Percentiles rank a stretch among this genome's conserved stretches.
phyloP scores from a whole-genome alignment of 2,888 invertebrate genomes.

The Drosophila tripunctata region DNA sequence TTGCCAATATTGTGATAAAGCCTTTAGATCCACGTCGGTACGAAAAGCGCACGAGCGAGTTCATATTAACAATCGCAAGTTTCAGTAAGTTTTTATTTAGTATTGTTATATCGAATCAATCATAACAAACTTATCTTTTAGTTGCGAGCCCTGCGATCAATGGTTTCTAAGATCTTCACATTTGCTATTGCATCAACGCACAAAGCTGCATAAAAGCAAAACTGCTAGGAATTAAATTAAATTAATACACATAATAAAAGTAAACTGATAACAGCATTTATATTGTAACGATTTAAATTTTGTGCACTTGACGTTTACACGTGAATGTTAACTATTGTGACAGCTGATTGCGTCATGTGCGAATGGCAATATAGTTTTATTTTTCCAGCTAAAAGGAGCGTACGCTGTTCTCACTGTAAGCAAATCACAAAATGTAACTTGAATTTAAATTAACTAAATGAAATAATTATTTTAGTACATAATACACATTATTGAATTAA shows the following conservation, averaged over 20 bases:
- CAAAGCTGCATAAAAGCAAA: slow-evolving; percentile 52
- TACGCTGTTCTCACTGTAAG: slow-evolving; percentile 34
- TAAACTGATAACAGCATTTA: neutral
- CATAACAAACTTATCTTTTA: slow-evolving; percentile 13
- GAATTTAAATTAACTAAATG: neutral
- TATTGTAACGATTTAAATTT: neutral
- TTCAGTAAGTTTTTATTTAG: slow-evolving; percentile 41
- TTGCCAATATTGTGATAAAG: slow-evolving; percentile 53
- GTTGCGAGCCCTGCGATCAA: slow-evolving; percentile 59
- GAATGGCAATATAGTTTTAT: slow-evolving; percentile 27
- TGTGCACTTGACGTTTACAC: slow-evolving; percentile 1
- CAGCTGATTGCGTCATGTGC: slow-evolving; percentile 36
- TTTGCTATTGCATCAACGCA: slow-evolving; percentile 44
- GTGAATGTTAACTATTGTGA: slow-evolving; percentile 11
- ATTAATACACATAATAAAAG: no score
- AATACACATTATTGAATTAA: no score
- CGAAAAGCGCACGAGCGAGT: slow-evolving; percentile 52
- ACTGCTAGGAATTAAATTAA: neutral
- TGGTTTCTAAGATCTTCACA: slow-evolving; percentile 60
- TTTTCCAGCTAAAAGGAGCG: slow-evolving; percentile 5
- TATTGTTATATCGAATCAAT: neutral
- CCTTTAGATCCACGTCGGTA: slow-evolving; percentile 58
- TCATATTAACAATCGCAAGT: slow-evolving; percentile 51
- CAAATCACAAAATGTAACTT: slow-evolving; percentile 1
- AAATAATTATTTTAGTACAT: neutral